phyloP scores from a whole-genome alignment of 2,113 vertebrate genomes.

The Rallus limicola region DNA sequence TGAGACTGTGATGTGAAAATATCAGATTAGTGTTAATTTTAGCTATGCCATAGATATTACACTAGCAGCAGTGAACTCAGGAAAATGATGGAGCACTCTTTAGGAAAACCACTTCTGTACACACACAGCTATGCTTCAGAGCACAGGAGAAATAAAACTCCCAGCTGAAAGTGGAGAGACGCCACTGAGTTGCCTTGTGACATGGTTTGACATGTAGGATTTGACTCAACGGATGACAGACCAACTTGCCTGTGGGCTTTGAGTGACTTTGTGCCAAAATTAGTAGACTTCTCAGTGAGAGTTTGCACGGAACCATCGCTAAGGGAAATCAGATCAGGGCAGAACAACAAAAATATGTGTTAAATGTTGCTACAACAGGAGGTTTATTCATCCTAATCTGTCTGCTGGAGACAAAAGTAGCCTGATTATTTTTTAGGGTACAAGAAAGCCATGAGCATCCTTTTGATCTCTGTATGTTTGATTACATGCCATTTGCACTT shows the following conservation, averaged over 20 bases:
- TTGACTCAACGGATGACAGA: not conserved
- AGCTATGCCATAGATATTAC: not conserved
- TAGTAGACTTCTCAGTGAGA: constrained; percentile 11
- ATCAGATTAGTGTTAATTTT: not conserved
- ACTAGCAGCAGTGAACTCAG: not conserved
- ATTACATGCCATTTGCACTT: not conserved
- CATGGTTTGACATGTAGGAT: constrained; percentile 27
- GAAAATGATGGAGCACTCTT: not conserved
- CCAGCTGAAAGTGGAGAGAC: not conserved
- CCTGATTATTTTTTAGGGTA: not conserved
- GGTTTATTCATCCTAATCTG: not conserved
- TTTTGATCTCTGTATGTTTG: not conserved
- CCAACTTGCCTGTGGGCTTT: not conserved
- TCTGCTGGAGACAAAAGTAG: not conserved
- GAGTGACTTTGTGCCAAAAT: constrained; percentile 46
- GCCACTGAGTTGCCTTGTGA: not conserved
- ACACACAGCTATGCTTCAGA: not conserved
- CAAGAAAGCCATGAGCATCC: not conserved
- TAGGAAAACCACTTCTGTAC: not conserved
- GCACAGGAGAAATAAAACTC: not conserved
- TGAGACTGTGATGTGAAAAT: not conserved
- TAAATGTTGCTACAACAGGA: not conserved
- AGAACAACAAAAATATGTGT: not conserved
- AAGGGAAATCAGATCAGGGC: not conserved
- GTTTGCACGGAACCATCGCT: not conserved